These are phyloP conservation scores for Cerastis leucographa DNA, from an alignment of 2,888 invertebrate genomes.

Conservation along the genomic window DNA sequence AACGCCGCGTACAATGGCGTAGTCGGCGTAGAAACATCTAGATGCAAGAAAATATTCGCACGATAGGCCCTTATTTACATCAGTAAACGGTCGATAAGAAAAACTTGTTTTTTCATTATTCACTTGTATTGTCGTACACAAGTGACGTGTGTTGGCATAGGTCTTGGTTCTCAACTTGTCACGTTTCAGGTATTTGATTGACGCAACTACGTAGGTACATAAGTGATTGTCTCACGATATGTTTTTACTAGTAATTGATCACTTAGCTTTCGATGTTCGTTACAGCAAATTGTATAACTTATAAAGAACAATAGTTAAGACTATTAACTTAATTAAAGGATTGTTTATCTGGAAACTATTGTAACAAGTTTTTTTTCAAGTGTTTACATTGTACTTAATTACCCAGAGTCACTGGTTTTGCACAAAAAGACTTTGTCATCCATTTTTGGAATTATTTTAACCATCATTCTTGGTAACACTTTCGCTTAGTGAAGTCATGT, in stretches of 20 bases:
- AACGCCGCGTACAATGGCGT: constrained; percentile 60
- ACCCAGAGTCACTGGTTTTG: not conserved
- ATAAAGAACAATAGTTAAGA: constrained; percentile 38
- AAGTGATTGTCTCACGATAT: constrained; percentile 23
- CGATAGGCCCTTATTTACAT: constrained; percentile 56
- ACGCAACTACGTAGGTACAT: constrained; percentile 31
- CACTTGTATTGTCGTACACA: not conserved
- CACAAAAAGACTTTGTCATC: not conserved
- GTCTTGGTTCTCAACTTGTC: constrained; percentile 49
- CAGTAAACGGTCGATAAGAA: constrained; percentile 43
- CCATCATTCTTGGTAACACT: constrained; percentile 29
- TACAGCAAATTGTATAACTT: constrained; percentile 39
- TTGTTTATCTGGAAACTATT: constrained; percentile 13
- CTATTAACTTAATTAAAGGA: constrained; percentile 21
- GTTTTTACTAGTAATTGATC: constrained; percentile 56
- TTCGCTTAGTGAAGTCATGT: constrained; percentile 30
- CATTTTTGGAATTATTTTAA: constrained; percentile 20
- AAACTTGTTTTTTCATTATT: constrained; percentile 46
- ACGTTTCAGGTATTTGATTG: constrained; percentile 44
- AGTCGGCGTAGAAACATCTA: constrained; percentile 51
- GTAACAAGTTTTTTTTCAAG: not conserved
- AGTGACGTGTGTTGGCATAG: constrained; percentile 64
- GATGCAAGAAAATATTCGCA: constrained; percentile 61
- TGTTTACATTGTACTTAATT: not conserved
- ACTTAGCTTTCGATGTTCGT: constrained; percentile 46